Conservation (phyloP, 35 echinoderm and acorn worm genomes). For the Lytechinus variegatus region DNA sequence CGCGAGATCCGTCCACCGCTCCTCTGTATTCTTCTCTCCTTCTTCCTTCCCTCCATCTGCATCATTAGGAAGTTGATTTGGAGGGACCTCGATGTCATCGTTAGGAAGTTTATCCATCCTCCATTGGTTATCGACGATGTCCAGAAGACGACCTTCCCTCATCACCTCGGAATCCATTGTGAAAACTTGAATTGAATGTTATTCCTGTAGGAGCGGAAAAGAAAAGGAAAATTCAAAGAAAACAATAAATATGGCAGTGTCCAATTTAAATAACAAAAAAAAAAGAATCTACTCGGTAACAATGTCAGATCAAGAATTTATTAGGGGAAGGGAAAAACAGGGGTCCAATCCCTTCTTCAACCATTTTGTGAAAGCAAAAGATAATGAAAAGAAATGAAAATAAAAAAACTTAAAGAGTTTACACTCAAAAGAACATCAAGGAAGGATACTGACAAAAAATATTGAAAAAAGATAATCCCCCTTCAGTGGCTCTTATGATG, state of each 20-base stretch:
- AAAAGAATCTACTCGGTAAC: too few relatives aligned
- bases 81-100: conserved; percentile 88
- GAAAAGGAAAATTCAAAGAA: not conserved
- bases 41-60: conserved; percentile 70
- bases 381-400: too few relatives aligned
- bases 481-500: too few relatives aligned
- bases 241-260: not conserved
- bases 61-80: conserved; percentile 74
- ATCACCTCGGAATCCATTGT: conserved; percentile 91
- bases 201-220: not conserved
- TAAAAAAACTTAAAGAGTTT: too few relatives aligned
- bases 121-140: conserved; percentile 94
- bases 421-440: too few relatives aligned
- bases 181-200: not conserved
- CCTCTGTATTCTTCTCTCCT: conserved; percentile 79
- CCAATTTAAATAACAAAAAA: too few relatives aligned
- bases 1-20: conserved; percentile 88
- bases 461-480: too few relatives aligned
- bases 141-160: conserved; percentile 87
- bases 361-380: too few relatives aligned
- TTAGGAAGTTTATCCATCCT: conserved; percentile 85
- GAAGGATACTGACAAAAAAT: too few relatives aligned
- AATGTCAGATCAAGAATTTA: too few relatives aligned
- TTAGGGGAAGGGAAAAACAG: too few relatives aligned
- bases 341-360: too few relatives aligned